phyloP scores from a whole-genome alignment of 1,140 invertebrate species.

The Anadara kagoshimensis region DNA sequence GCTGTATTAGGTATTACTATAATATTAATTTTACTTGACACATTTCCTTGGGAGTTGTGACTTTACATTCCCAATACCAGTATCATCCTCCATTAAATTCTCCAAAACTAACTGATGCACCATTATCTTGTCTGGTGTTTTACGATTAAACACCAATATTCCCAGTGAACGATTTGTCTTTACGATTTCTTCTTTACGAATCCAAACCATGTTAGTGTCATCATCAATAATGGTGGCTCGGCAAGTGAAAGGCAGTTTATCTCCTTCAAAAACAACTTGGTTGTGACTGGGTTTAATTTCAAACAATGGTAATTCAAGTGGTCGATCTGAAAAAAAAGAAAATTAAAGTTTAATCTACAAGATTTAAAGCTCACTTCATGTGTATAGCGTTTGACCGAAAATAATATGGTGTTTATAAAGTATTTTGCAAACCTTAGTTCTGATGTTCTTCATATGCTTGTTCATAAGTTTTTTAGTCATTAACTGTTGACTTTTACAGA shows the following conservation, averaged over 20 bases:
- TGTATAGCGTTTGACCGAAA: too few species aligned
- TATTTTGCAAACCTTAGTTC: too few species aligned
- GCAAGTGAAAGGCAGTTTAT: constrained; percentile 85
- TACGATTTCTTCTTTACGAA: constrained; percentile 60
- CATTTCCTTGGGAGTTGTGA: constrained; percentile 80
- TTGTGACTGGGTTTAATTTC: constrained; percentile 69
- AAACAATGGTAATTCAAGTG: constrained; percentile 69
- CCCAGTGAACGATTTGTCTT: constrained; percentile 59
- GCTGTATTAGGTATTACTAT: constrained; percentile 87
- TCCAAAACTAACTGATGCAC: constrained; percentile 79
- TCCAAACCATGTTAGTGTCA: constrained; percentile 65
- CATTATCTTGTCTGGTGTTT: constrained; percentile 60
- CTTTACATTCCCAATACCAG: constrained; percentile 87
- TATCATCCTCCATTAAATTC: constrained; percentile 81
- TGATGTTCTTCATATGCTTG: too few species aligned
- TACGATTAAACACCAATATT: constrained; percentile 59
- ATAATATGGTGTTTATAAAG: too few species aligned
- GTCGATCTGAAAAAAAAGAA: constrained; percentile 60
- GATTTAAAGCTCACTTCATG: background rate
- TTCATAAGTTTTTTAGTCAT: too few species aligned
- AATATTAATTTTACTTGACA: constrained; percentile 81
- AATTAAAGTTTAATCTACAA: background rate
- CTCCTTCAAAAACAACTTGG: constrained; percentile 88
- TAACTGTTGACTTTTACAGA: too few species aligned
- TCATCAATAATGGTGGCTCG: constrained; percentile 76